phyloP scores from a whole-genome alignment of 2,888 invertebrate genomes.

The Drosophila kuntzei region DNA sequence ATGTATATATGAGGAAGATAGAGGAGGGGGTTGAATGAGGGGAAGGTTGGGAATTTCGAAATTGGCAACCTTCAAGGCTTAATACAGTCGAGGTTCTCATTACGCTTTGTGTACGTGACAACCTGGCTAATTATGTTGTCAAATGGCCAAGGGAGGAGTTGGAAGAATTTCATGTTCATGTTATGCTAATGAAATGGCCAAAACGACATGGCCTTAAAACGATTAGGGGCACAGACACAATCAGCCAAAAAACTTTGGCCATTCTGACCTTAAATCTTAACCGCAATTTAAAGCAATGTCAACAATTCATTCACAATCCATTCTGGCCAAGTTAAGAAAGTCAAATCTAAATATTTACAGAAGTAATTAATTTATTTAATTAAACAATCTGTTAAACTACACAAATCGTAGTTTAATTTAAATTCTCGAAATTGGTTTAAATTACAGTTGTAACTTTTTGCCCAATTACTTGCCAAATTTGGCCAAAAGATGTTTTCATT shows the following conservation, averaged over 20 bases:
- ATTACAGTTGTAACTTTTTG: constrained; percentile 10
- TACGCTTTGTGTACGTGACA: constrained; percentile 46
- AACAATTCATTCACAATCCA: constrained; percentile 25
- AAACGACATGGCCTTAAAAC: constrained; percentile 25
- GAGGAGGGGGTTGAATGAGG: not conserved
- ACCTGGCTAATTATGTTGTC: constrained; percentile 42
- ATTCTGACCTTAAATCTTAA: constrained; percentile 1
- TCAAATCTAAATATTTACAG: constrained; percentile 36
- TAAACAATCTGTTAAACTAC: not conserved
- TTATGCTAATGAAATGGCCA: constrained; percentile 41
- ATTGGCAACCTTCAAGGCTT: constrained; percentile 14
- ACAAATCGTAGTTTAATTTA: constrained; percentile 24
- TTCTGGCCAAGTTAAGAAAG: constrained; percentile 2
- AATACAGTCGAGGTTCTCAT: constrained; percentile 10
- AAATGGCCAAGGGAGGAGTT: constrained; percentile 10
- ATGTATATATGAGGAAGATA: too few relatives aligned
- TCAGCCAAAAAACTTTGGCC: constrained; percentile 6
- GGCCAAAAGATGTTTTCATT: constrained; percentile 18
- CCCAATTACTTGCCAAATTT: constrained; percentile 17
- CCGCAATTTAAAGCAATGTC: constrained; percentile 44
- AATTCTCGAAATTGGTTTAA: constrained; percentile 9
- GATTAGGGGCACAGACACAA: constrained; percentile 20
- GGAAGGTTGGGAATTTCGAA: not conserved
- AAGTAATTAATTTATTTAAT: too few relatives aligned
- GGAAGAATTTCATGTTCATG: not conserved